Evolutionary conservation across 2,888 invertebrate species (phyloP), one percentile per base, ranked within the genome.

Genomic region (Chaetoderma sp.): DNA sequence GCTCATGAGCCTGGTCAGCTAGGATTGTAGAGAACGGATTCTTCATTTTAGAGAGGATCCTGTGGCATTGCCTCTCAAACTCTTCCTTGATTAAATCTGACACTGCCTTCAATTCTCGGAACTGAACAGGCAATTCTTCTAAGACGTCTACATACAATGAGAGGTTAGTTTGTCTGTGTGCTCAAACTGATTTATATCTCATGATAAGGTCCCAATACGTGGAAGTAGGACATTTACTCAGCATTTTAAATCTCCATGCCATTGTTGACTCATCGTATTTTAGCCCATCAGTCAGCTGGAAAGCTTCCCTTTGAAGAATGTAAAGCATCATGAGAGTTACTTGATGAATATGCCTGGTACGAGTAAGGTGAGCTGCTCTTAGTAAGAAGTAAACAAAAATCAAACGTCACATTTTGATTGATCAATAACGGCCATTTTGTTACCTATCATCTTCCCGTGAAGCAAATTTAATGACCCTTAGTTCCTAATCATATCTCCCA

Each of bases 41-140:
- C 10, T n/a, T 50, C 23, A 27, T 50, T n/a, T 23, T 21, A n/a
- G n/a, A n/a, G n/a, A n/a, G n/a, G n/a, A n/a, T n/a, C n/a, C n/a
- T n/a, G n/a, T n/a, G n/a, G n/a, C 27, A 50, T 21, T 50, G 50
- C 16, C 54, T 60, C 18, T 55, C 60, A 61, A 61, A 61, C 36
- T 62, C 62, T 18, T 61, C 52, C 57, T 60, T 28, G 32, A 60
- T 18, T n/a, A 32, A 16, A 27, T 63, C 33, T n/a, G 60, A 44
- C 16, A 60, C 50, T 16, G 27, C 30, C 60, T 60, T 60, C 62
- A 62, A 60, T 32, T 58, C 62, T 28, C 55, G 44, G 60, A 63
- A 61, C 59, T 63, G 55, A 47, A 63, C 59, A 63, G 63, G 47
- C 44, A 63, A 36, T 52, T 60, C 60, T 33, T 58, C 60, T 52